These are phyloP conservation scores for Hypselothyrea guttata DNA, from an alignment of 2,888 invertebrate genomes.

Conservation along the genomic window DNA sequence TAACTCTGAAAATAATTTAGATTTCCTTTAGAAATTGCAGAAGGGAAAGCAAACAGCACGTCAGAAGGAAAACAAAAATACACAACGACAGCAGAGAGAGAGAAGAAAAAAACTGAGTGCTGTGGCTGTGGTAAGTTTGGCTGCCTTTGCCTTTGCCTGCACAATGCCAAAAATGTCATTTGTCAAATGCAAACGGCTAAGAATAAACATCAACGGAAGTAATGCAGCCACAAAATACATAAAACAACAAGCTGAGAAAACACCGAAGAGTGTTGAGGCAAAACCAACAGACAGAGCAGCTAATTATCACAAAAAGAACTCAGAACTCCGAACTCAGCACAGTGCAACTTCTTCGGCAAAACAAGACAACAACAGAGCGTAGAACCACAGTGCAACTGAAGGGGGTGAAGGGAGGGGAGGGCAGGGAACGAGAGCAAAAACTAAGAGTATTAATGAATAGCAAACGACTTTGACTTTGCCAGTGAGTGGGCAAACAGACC, in stretches of 20 bases:
- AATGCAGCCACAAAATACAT: conserved; percentile 77
- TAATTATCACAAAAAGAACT: conserved; percentile 73
- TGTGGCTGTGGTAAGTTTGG: conserved; percentile 42
- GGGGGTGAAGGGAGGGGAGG: background rate
- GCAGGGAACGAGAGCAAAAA: conserved; percentile 43
- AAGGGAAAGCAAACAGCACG: conserved; percentile 28
- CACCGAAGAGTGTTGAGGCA: conserved; percentile 55
- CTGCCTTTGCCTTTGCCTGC: conserved; percentile 58
- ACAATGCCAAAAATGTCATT: conserved; percentile 77
- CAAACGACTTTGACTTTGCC: conserved; percentile 74
- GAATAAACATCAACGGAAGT: conserved; percentile 79
- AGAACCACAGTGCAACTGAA: background rate
- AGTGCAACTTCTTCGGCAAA: conserved; percentile 44
- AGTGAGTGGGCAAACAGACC: conserved; percentile 46
- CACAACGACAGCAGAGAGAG: background rate
- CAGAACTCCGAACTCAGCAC: no score
- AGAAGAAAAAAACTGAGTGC: conserved; percentile 15
- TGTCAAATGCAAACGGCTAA: conserved; percentile 78
- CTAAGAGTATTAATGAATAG: conserved; percentile 77
- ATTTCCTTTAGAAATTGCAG: conserved; percentile 56
- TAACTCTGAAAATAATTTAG: conserved; percentile 76
- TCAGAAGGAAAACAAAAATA: conserved; percentile 10
- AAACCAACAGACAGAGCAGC: conserved; percentile 75
- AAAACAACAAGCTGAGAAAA: conserved; percentile 58
- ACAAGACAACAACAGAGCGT: conserved; percentile 38